These are phyloP conservation scores for Chydorus sphaericus DNA, from an alignment of 2,888 invertebrate genomes.

Conservation along the genomic window DNA sequence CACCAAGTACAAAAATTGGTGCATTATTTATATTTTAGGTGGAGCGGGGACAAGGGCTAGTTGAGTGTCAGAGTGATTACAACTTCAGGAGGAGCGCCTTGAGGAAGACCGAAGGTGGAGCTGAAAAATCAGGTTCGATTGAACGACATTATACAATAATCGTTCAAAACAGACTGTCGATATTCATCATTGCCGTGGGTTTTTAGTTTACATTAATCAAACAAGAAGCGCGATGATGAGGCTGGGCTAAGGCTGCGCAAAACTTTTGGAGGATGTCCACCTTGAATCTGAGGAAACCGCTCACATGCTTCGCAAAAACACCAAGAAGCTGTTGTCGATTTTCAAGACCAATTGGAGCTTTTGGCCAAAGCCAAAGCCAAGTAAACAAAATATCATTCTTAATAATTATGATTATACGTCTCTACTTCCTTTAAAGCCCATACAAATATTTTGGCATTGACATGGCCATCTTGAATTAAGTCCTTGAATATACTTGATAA, in stretches of 20 bases:
- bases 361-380: slow-evolving; percentile 78
- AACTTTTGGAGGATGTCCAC: slow-evolving; percentile 96
- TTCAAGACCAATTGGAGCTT: slow-evolving; percentile 97
- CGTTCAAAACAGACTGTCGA: no score
- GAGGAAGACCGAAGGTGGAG: slow-evolving; percentile 99
- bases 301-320: slow-evolving; percentile 93
- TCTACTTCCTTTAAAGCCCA: no score
- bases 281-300: slow-evolving; percentile 95
- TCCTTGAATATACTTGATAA: no score
- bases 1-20: no score
- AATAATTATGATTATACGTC: no score
- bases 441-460: no score
- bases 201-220: slow-evolving; percentile 81
- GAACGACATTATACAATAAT: slow-evolving; percentile 63
- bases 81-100: slow-evolving; percentile 93
- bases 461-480: no score
- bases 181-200: not conserved
- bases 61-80: slow-evolving; percentile 97
- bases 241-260: slow-evolving; percentile 86
- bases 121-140: slow-evolving; percentile 84
- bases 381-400: slow-evolving; percentile 26
- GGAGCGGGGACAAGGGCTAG: slow-evolving; percentile 98
- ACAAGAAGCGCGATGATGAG: slow-evolving; percentile 96
- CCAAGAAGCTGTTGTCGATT: slow-evolving; percentile 93
- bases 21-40: no score